Evolutionary conservation across 2,888 invertebrate genomes (phyloP).

Genomic region (Plebejus melissa): DNA sequence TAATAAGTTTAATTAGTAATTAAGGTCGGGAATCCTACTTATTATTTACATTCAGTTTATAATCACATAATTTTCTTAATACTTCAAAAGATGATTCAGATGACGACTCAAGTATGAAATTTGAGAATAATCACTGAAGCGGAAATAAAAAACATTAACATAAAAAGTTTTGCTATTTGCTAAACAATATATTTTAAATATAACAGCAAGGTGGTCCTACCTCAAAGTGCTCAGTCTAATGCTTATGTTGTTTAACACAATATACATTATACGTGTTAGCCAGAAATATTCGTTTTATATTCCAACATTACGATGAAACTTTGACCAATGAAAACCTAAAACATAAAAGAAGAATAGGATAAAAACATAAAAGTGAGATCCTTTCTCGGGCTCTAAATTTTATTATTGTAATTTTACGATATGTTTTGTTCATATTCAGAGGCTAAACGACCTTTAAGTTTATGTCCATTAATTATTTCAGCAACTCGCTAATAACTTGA

Average conservation of each 20-base stretch:
- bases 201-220: background rate
- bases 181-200: too few relatives aligned
- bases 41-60: conserved; percentile 32
- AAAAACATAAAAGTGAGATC: background rate
- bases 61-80: background rate
- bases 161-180: too few relatives aligned
- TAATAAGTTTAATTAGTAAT: conserved; percentile 27
- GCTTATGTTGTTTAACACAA: background rate
- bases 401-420: background rate
- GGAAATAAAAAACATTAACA: background rate
- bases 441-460: background rate
- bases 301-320: background rate
- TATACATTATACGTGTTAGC: background rate
- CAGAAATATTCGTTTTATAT: background rate
- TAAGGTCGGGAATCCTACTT: conserved; percentile 34
- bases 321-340: background rate
- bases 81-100: background rate
- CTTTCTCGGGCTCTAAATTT: background rate
- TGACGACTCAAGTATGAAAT: too few relatives aligned
- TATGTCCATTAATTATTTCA: conserved; percentile 4
- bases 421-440: background rate
- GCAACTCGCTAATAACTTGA: background rate
- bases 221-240: background rate
- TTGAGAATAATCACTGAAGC: background rate
- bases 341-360: background rate